Conservation (phyloP, 2,888 invertebrate genomes). For the Amphipyra berbera region DNA sequence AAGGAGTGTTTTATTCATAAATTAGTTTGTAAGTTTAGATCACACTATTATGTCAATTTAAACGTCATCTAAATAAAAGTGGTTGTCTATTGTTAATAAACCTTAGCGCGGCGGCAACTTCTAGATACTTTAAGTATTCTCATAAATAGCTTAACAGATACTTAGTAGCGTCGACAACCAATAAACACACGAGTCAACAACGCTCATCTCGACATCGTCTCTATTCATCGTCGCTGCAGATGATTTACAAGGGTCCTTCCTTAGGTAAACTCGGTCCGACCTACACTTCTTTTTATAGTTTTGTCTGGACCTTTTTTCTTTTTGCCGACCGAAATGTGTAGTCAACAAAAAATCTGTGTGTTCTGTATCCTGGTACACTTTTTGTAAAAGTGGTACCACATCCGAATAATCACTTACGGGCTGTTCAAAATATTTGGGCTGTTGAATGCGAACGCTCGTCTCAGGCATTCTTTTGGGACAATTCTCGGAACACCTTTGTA, state of each 20-base stretch:
- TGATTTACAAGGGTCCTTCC: slow-evolving; percentile 90
- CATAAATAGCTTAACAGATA: slow-evolving; percentile 84
- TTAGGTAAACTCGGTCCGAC: slow-evolving; percentile 88
- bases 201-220: slow-evolving; percentile 80
- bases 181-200: slow-evolving; percentile 88
- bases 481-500: slow-evolving; percentile 81
- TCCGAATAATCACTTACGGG: slow-evolving; percentile 89
- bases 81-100: slow-evolving; percentile 47
- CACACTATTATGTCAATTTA: slow-evolving; percentile 15
- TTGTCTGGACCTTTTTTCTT: slow-evolving; percentile 85
- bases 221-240: slow-evolving; percentile 85
- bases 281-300: slow-evolving; percentile 88
- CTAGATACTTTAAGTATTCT: slow-evolving; percentile 73
- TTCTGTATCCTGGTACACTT: slow-evolving; percentile 88
- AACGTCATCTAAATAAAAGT: slow-evolving; percentile 37
- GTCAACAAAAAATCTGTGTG: slow-evolving; percentile 84
- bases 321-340: slow-evolving; percentile 86
- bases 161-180: slow-evolving; percentile 85
- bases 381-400: slow-evolving; percentile 88
- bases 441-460: slow-evolving; percentile 80
- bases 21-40: slow-evolving; percentile 2
- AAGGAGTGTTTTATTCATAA: neutral
- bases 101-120: slow-evolving; percentile 62
- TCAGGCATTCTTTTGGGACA: slow-evolving; percentile 79
- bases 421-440: slow-evolving; percentile 89